A percentile compares a stretch with the other conserved stretches of the same genome.
Conservation (phyloP, 1,140 invertebrate genomes). For the Drosophila tristis region DNA sequence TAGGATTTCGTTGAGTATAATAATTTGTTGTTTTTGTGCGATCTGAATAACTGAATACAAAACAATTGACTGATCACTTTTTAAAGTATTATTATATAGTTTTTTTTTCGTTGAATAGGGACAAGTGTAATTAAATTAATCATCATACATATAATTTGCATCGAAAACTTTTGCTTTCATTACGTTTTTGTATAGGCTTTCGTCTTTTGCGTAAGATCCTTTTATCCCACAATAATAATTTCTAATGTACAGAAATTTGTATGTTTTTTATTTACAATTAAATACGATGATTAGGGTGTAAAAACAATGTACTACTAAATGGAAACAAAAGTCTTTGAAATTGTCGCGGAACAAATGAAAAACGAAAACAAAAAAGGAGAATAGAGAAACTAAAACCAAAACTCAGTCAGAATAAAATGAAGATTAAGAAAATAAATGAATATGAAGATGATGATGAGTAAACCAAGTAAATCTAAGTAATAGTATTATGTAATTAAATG, state of each 20-base stretch:
- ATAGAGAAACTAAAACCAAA: conserved; percentile 47
- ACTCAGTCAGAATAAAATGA: conserved; percentile 39
- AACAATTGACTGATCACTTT: conserved; percentile 80
- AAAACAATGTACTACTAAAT: conserved; percentile 65
- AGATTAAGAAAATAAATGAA: conserved; percentile 22
- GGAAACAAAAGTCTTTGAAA: conserved; percentile 78
- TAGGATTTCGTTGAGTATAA: conserved; percentile 63
- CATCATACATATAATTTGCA: conserved; percentile 17
- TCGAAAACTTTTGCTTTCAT: conserved; percentile 46
- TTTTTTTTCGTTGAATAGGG: conserved; percentile 63
- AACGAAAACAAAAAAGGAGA: conserved; percentile 25
- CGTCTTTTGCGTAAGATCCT: conserved; percentile 30
- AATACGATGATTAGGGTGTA: conserved; percentile 67
- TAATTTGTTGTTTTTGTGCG: conserved; percentile 62
- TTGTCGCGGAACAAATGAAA: conserved; percentile 72
- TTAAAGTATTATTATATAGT: conserved; percentile 80
- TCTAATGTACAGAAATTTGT: conserved; percentile 55
- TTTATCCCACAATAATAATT: conserved; percentile 37
- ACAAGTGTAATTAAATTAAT: conserved; percentile 61
- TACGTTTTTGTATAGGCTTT: conserved; percentile 40
- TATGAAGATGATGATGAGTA: conserved; percentile 2
- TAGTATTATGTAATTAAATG: conserved; percentile 72
- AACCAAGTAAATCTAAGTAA: conserved; percentile 74
- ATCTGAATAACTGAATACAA: conserved; percentile 60
- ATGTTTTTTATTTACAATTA: conserved; percentile 41